Evolutionary conservation across 2,888 invertebrate genomes (phyloP).

Genomic region (Trichogramma dendrolimi): DNA sequence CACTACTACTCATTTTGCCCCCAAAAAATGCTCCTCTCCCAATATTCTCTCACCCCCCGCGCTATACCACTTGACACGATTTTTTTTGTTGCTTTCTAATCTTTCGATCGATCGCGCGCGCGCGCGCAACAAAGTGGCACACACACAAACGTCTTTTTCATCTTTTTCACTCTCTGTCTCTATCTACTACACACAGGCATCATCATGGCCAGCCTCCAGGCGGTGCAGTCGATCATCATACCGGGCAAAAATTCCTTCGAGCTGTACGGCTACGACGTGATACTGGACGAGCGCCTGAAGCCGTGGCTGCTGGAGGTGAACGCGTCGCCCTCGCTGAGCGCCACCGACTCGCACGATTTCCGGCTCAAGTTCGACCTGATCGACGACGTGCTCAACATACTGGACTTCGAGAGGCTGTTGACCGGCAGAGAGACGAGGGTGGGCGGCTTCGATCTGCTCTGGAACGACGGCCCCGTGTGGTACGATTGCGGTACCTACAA

Average conservation of each 20-base stretch:
- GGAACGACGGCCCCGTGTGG: constrained; percentile 56
- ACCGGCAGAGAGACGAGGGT: constrained; percentile 57
- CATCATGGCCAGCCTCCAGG: constrained; percentile 56
- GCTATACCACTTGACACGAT: too few species aligned
- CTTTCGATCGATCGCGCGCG: too few species aligned
- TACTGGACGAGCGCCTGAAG: constrained; percentile 57
- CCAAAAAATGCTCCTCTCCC: too few species aligned
- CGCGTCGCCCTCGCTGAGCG: constrained; percentile 60
- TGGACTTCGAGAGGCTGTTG: constrained; percentile 58
- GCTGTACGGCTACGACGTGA: constrained; percentile 62
- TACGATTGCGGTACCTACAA: constrained; percentile 33
- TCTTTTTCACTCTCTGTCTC: constrained; percentile 1
- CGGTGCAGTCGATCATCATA: constrained; percentile 57
- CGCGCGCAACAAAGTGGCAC: neutral
- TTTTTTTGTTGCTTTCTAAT: too few species aligned
- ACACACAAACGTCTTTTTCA: neutral
- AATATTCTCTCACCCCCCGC: too few species aligned
- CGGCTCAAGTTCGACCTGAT: constrained; percentile 59
- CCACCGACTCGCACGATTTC: constrained; percentile 60
- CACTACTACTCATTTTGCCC: too few species aligned
- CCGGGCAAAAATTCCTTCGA: constrained; percentile 60
- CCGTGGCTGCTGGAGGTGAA: constrained; percentile 63
- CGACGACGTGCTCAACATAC: constrained; percentile 58
- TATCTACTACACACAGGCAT: constrained; percentile 41
- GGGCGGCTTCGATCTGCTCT: constrained; percentile 61